Base-by-base conservation (phyloP, 2,888 invertebrate species). In the Xestia rhomboidea region DNA sequence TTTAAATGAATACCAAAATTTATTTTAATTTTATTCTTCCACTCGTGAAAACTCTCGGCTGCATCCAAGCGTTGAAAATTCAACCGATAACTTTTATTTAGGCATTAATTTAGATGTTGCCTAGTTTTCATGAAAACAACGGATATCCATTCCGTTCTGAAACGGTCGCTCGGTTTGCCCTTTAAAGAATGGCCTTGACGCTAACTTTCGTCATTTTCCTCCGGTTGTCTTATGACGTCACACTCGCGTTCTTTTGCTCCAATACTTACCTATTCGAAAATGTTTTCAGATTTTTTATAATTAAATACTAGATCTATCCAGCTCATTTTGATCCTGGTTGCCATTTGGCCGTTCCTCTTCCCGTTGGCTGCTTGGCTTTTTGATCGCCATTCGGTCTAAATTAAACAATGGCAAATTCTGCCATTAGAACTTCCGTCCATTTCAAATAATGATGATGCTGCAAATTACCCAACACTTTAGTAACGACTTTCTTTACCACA, bases 401-500 rank as follows among this genome's bases (percentile, higher is more conserved):
- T 49, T 15, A 66, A 57, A 71, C 83, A 81, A 84, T 64, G 18
- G 34, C 1, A 57, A 51, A 44, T 27, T 30, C 0, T 38, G 1
- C 64, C 60, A 77, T 81, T 73, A 18, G 44, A 41, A 11, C 77
- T 64, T 77, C 77, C 73, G 73, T 24, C 51, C 64, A 71, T 73
- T 81, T 54, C 3, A 54, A 64, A 54, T 71, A 24, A 49, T 24
- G 41, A 71, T 77, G 49, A 73, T 70, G 67, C 30, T 79, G 10
- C 66, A 49, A 72, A 81, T 77, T 34, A 60, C 49, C 5, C 46
- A 73, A 44, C 30, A 18, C 49, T 51, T 51, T 62, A 62, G 8
- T 11, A 30, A 46, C 46, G 34, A 73, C 83, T 84, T 87, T 87
- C 76, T 78, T 77, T 69, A 41, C 51, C 27, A 67, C 24, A 34